Percentiles rank a stretch among this genome's conserved stretches.
Conservation (phyloP, 2,113 vertebrate species). For the Lophius piscatorius region DNA sequence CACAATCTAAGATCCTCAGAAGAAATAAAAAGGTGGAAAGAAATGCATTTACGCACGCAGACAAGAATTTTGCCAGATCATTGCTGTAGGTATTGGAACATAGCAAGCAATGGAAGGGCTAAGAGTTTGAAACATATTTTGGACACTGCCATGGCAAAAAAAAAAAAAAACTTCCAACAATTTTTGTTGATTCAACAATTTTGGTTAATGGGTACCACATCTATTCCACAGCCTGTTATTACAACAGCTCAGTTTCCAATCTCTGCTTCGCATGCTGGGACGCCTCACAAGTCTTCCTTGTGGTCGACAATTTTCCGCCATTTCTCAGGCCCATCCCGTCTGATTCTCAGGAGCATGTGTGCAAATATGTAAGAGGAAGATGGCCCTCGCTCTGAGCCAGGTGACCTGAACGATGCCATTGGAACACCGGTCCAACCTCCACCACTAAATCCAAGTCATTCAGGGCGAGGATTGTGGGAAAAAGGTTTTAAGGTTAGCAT, state of each 20-base stretch:
- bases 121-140: slow-evolving; percentile 79
- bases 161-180: slow-evolving; percentile 75
- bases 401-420: slow-evolving; percentile 72
- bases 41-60: slow-evolving; percentile 63
- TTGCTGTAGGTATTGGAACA: slow-evolving; percentile 82
- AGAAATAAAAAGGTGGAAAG: slow-evolving; percentile 36
- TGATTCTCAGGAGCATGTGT: slow-evolving; percentile 55
- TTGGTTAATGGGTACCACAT: slow-evolving; percentile 87
- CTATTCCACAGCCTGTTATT: slow-evolving; percentile 86
- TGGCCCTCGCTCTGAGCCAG: slow-evolving; percentile 66
- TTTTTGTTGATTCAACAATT: slow-evolving; percentile 89
- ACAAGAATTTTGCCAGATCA: slow-evolving; percentile 69
- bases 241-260: slow-evolving; percentile 87
- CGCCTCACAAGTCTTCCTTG: slow-evolving; percentile 79
- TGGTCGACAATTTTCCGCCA: slow-evolving; percentile 83
- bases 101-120: slow-evolving; percentile 75
- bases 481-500: slow-evolving; percentile 55
- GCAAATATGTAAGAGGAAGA: slow-evolving; percentile 63
- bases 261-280: slow-evolving; percentile 79
- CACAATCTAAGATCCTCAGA: slow-evolving; percentile 21
- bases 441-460: slow-evolving; percentile 36
- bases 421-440: slow-evolving; percentile 27
- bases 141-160: slow-evolving; percentile 79
- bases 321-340: slow-evolving; percentile 68
- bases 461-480: slow-evolving; percentile 63